Percentiles rank a stretch among this genome's conserved stretches.
phyloP scores from a whole-genome alignment of 2,113 vertebrate species.

The Tetrao urogallus region DNA sequence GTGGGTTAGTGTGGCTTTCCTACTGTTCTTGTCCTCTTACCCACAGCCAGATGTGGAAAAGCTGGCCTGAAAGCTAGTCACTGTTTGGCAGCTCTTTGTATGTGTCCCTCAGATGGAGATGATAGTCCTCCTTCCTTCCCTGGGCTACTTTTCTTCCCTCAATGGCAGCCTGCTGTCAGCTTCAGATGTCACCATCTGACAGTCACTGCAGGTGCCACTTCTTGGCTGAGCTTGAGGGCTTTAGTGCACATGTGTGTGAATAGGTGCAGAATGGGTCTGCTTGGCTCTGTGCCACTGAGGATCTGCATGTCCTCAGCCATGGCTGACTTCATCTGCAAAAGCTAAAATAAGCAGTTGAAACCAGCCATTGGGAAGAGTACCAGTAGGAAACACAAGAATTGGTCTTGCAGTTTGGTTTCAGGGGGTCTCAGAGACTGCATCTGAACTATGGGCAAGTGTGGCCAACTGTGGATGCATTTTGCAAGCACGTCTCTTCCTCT shows the following conservation, averaged over 20 bases:
- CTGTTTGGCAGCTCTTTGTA: not conserved
- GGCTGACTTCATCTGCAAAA: not conserved
- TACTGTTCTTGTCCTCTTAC: not conserved
- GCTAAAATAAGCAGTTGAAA: not conserved
- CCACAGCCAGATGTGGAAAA: not conserved
- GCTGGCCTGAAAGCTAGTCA: not conserved
- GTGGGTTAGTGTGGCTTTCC: not conserved
- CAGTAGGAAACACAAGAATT: rapidly evolving
- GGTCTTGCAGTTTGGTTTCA: not conserved
- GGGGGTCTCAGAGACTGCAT: not conserved
- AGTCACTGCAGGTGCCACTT: not conserved
- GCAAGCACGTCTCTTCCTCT: not conserved
- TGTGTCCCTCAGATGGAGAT: not conserved
- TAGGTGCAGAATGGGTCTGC: not conserved
- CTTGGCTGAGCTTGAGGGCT: rapidly evolving
- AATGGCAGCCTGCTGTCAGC: not conserved
- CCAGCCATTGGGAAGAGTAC: not conserved
- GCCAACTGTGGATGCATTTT: not conserved
- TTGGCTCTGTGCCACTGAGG: not conserved
- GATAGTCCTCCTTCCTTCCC: not conserved
- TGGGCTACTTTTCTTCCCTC: not conserved
- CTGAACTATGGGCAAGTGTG: not conserved
- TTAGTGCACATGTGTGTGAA: not conserved
- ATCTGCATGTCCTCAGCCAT: not conserved
- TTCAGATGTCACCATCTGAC: not conserved